Evolutionary conservation across 2,113 vertebrate genomes (phyloP).

Genomic region (Phalacrocorax carbo): DNA sequence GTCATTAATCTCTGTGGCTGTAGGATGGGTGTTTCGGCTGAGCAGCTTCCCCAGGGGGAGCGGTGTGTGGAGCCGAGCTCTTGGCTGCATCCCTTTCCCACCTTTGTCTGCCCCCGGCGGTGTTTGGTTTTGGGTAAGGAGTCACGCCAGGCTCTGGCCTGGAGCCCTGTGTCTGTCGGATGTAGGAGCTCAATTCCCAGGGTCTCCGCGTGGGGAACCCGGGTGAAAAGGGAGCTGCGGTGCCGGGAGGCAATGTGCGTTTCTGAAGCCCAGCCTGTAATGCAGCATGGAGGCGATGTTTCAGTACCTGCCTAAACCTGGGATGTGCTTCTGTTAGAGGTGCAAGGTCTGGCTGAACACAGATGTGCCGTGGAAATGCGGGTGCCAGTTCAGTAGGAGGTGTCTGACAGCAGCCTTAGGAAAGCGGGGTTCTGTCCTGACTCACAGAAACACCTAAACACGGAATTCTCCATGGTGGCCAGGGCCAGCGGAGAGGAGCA

Average conservation of each 20-base stretch:
- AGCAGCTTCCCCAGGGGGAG: not conserved
- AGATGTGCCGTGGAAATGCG: accelerated
- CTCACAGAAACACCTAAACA: accelerated
- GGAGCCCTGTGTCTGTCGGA: not conserved
- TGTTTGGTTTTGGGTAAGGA: not conserved
- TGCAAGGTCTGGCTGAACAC: not conserved
- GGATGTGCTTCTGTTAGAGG: not conserved
- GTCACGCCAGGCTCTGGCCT: not conserved
- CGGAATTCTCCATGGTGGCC: not conserved
- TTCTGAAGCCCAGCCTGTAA: not conserved
- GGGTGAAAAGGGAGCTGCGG: not conserved
- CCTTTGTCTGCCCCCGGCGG: not conserved
- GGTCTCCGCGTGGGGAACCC: not conserved
- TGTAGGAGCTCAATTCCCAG: not conserved
- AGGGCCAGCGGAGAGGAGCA: not conserved
- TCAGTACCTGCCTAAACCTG: not conserved
- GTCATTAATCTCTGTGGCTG: not conserved
- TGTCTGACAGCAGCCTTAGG: not conserved
- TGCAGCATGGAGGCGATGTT: accelerated
- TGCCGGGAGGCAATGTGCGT: accelerated
- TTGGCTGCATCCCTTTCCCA: not conserved
- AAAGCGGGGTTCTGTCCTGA: not conserved
- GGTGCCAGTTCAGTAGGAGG: not conserved
- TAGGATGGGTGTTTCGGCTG: not conserved
- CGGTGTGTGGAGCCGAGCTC: not conserved